Conservation (phyloP, 2,113 vertebrate species). For the Psephotus haematonotus region DNA sequence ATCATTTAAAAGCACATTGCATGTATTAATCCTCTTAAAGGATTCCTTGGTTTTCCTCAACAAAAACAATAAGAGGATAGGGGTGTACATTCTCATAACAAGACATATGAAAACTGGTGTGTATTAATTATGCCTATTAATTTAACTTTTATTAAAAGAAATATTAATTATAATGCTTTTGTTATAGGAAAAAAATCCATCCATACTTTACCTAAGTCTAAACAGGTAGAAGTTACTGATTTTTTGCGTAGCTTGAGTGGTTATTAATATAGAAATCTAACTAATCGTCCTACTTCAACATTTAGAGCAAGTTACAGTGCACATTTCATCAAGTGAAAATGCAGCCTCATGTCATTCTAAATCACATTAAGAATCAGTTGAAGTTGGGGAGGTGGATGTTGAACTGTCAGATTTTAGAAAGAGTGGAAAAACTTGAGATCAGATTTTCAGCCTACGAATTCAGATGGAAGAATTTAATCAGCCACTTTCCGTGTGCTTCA, state of each 20-base stretch:
- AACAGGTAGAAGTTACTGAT: conserved; percentile 41
- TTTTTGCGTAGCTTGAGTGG: conserved; percentile 39
- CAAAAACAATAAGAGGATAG: conserved; percentile 54
- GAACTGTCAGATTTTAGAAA: conserved; percentile 71
- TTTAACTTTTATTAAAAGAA: conserved; percentile 59
- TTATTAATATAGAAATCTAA: conserved; percentile 60
- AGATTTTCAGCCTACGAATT: conserved; percentile 69
- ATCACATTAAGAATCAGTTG: conserved; percentile 66
- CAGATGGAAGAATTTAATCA: conserved; percentile 74
- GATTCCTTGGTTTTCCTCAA: conserved; percentile 45
- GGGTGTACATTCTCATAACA: conserved; percentile 43
- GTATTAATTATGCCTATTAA: conserved; percentile 73
- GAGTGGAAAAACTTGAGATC: conserved; percentile 68
- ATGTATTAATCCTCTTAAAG: conserved; percentile 51
- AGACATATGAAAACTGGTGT: conserved; percentile 20
- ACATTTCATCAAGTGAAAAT: conserved; percentile 59
- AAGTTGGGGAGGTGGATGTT: conserved; percentile 61
- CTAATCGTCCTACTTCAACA: conserved; percentile 53
- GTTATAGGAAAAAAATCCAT: not conserved
- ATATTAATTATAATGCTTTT: conserved; percentile 54
- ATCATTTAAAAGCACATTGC: conserved; percentile 64
- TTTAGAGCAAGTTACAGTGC: conserved; percentile 47
- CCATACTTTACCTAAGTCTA: conserved; percentile 21
- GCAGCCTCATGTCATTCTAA: conserved; percentile 64
- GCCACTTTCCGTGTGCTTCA: conserved; percentile 69